Evolutionary conservation across 2,888 invertebrate species (phyloP), one percentile per base, ranked within the genome.

Genomic region (Drosophila peninsularis): DNA sequence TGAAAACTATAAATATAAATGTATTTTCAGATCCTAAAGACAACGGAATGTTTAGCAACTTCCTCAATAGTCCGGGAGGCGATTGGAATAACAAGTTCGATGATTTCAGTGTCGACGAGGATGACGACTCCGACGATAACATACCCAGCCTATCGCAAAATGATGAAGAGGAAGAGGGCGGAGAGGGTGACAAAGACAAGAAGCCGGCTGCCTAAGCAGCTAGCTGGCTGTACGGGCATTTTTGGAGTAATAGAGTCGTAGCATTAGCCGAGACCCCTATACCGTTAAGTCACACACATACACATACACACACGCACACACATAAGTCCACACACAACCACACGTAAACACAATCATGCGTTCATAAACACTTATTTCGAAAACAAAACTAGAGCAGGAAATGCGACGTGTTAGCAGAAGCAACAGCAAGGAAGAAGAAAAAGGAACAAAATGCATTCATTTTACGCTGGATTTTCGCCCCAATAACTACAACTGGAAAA

Each of bases 61-160:
- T 89, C 61, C 65, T 90, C 47, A 80, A 85, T 64, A 69, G 53
- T 71, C 58, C 64, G 61, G 74, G 83, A 5, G 84, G 75, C 37
- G 89, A 88, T 73, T 78, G 87, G 80, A 80, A 84, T 41, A 88
- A 90, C 55, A 90, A 90, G 78, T 95, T 97, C 81, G 96, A 96
- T 89, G 96, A 96, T 90, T 92, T 96, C 85, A 87, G 88, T 64
- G 95, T 95, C 80, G 94, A 94, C 78, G 92, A 92, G 53, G 94
- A 93, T 57, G 94, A 94, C 53, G 97, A 96, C 90, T 96, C 95
- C 2, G 97, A 97, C 91, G 97, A 97, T 63, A 89, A 91, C 75
- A 92, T 92, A 80, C 92, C 92, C 67, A 90, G 91, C 73, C 83
- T 92, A 76, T 90, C 91, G 65, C 90, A 91, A 64, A 91, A 91